A percentile compares a stretch with the other conserved stretches of the same genome.
Conservation (phyloP, 2,113 vertebrate species). For the Misgurnus mizolepis region DNA sequence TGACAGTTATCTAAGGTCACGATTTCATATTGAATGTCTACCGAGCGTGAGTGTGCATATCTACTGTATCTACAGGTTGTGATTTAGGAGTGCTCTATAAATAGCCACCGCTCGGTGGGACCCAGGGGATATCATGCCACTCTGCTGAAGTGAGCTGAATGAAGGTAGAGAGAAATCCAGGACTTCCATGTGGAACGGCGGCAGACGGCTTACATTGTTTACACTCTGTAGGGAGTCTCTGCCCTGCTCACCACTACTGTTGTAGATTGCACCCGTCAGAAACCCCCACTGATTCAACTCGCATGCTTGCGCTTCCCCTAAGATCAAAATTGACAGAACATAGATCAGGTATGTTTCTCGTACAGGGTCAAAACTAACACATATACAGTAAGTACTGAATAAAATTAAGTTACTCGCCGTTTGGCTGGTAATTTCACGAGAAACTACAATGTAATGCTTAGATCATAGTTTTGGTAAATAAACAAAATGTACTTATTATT, state of each 20-base stretch:
- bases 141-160: slow-evolving; percentile 23
- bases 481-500: no score
- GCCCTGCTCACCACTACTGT: not conserved
- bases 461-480: no score
- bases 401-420: no score
- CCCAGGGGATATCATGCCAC: slow-evolving; percentile 52
- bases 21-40: slow-evolving; percentile 26
- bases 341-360: not conserved
- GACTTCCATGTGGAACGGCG: slow-evolving; percentile 25
- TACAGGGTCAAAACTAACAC: no score
- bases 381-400: no score
- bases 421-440: no score
- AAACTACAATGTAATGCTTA: no score
- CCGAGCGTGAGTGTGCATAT: slow-evolving; percentile 14
- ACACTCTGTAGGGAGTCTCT: slow-evolving; percentile 25
- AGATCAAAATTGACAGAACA: slow-evolving; percentile 20
- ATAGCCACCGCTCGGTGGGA: slow-evolving; percentile 64
- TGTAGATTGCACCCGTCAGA: slow-evolving; percentile 20
- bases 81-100: slow-evolving; percentile 68
- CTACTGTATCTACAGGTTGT: slow-evolving; percentile 61
- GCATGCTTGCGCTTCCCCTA: not conserved
- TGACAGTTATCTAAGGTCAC: slow-evolving; percentile 34
- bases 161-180: slow-evolving; percentile 13
- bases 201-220: slow-evolving; percentile 37
- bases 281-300: slow-evolving; percentile 20